phyloP scores from a whole-genome alignment of 2,113 vertebrate genomes.

The Mesocricetus auratus region DNA sequence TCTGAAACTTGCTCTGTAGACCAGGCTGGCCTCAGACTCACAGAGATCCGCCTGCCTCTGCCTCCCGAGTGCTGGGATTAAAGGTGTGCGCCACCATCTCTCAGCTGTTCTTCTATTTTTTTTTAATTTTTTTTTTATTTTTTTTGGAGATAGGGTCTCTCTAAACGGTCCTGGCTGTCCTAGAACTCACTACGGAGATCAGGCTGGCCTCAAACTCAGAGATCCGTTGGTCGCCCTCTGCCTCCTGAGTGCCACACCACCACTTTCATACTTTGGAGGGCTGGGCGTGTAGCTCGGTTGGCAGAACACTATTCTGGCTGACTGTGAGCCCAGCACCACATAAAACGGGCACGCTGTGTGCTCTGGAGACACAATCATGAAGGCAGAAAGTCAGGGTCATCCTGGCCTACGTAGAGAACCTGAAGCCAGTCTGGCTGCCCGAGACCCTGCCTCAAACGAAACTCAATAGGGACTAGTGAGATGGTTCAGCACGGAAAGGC shows the following conservation, averaged over 20 bases:
- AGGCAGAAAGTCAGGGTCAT: neutral
- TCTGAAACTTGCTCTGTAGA: too few relatives aligned
- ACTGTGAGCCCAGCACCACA: neutral
- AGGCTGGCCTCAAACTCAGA: neutral
- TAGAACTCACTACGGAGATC: neutral
- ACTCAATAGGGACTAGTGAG: neutral
- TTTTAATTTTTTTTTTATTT: too few relatives aligned
- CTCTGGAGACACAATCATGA: neutral
- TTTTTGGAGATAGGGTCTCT: neutral
- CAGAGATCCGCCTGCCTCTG: too few relatives aligned
- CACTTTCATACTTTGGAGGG: neutral
- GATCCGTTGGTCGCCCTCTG: neutral
- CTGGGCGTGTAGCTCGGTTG: neutral
- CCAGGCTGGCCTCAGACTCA: too few relatives aligned
- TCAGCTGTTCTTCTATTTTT: neutral
- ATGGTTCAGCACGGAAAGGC: neutral
- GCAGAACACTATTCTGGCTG: neutral
- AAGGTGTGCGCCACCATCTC: too few relatives aligned
- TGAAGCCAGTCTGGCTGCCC: neutral
- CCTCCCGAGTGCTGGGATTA: too few relatives aligned
- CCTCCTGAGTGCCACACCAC: neutral
- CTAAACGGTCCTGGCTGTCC: neutral
- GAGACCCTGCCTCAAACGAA: neutral
- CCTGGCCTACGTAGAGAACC: neutral
- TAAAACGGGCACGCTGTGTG: neutral